Evolutionary conservation across 2,888 invertebrate genomes (phyloP), one percentile per base, ranked within the genome.

Genomic region (Philaethria dido): DNA sequence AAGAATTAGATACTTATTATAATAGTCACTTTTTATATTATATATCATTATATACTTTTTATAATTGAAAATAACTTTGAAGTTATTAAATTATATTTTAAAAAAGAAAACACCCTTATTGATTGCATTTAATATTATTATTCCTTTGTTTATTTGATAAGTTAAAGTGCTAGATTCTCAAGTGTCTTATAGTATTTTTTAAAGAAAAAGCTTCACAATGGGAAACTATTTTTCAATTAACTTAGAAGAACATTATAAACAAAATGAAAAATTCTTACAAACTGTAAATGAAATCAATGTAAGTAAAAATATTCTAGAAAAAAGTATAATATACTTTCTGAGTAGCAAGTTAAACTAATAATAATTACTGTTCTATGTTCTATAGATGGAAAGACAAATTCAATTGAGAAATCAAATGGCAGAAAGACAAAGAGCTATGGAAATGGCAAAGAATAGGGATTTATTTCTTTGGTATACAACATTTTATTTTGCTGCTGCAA

Each of bases 331-430:
- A n/a, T n/a, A n/a, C n/a, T n/a, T n/a, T n/a, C n/a, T n/a, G n/a
- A 22, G 11, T 50, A 50, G 64, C 14, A 74, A 79, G 64, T 66
- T 11, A 18, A 14, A 8, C 2, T 33, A 0, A n/a, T 6, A 16
- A 18, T 33, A 44, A 16, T 44, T 18, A 52, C 11, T 42, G 59
- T 63, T 39, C n/a, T 20, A 52, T 42, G n/a, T 73, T 74, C 84
- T 69, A 16, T 72, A 95, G 96, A 93, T 96, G 93, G 96, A 96
- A 80, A 92, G 96, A 69, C 96, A 97, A 89, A 95, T 97, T 73
- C 96, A 96, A 80, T 93, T 97, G 93, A 95, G 95, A 83, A 95
- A 96, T 84, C 96, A 96, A 85, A 94, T 97, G 90, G 94, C 96
- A 78, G 96, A 96, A 81, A 90, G 96, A 69, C 93, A 95, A 86